These are phyloP conservation scores for Colostygia pectinataria DNA, from an alignment of 2,888 invertebrate genomes.

Conservation along the genomic window DNA sequence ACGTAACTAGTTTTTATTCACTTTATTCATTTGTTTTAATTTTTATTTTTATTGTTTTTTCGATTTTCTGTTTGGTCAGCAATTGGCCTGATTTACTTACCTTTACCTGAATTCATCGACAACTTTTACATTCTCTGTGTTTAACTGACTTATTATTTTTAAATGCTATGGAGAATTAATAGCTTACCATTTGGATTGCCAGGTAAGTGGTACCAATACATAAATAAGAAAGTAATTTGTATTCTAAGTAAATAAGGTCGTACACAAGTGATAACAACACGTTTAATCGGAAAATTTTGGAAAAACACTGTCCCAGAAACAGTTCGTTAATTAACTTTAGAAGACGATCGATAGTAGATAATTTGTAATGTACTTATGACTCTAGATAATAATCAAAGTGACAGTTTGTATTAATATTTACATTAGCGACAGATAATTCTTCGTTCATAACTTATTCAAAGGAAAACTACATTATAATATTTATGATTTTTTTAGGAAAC, in stretches of 20 bases:
- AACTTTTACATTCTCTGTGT: conserved; percentile 11
- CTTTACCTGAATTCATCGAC: conserved; percentile 41
- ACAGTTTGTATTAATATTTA: too few relatives aligned
- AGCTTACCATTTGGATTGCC: conserved; percentile 39
- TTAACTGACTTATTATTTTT: conserved; percentile 17
- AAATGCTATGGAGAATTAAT: conserved; percentile 51
- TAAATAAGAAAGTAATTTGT: conserved; percentile 30
- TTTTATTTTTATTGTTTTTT: neutral
- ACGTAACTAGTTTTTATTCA: too few relatives aligned
- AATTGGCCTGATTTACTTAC: neutral
- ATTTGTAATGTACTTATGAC: too few relatives aligned
- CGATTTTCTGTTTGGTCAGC: neutral
- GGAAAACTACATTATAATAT: too few relatives aligned
- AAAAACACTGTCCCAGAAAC: conserved; percentile 22
- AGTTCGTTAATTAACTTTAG: neutral
- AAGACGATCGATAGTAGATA: neutral
- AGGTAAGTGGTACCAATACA: conserved; percentile 44
- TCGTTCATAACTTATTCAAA: too few relatives aligned
- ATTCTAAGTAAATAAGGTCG: conserved; percentile 32
- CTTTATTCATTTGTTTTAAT: too few relatives aligned
- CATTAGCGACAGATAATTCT: too few relatives aligned
- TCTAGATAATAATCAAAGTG: too few relatives aligned
- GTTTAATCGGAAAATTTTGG: conserved; percentile 2
- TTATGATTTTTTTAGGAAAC: too few relatives aligned
- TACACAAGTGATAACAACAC: conserved; percentile 19